Conservation (phyloP, 2,888 invertebrate genomes). For the Notodonta ziczac region DNA sequence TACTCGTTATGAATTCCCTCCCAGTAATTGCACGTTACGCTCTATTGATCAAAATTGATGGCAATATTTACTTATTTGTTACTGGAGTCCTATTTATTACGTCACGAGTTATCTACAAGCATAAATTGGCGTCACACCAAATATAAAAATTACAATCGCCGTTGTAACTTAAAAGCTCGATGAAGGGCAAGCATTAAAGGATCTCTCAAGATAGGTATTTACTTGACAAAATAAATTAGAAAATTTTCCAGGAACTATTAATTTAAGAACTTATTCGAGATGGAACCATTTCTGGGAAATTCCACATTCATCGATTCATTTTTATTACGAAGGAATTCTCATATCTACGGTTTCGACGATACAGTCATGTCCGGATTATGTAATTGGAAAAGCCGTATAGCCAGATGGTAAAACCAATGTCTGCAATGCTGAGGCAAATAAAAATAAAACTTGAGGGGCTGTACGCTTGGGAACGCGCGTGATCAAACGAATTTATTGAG, state of each 20-base stretch:
- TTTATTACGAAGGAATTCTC: constrained; percentile 12
- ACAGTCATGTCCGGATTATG: not conserved
- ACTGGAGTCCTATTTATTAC: not conserved
- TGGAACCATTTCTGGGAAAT: not conserved
- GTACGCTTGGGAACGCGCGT: constrained; percentile 38
- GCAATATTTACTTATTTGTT: not conserved
- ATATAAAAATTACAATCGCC: not conserved
- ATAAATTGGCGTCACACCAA: too few species aligned
- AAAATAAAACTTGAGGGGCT: constrained; percentile 28
- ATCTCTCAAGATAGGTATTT: too few species aligned
- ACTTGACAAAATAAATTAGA: too few species aligned
- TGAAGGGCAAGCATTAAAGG: not conserved
- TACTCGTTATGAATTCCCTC: constrained; percentile 49
- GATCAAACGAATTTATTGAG: constrained; percentile 43
- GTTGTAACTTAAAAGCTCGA: not conserved
- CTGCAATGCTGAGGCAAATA: constrained; percentile 15
- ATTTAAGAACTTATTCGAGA: not conserved
- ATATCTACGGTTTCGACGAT: constrained; percentile 9
- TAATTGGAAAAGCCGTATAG: not conserved
- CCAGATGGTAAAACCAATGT: not conserved
- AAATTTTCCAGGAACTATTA: too few species aligned
- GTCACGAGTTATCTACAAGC: too few species aligned
- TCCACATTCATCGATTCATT: not conserved
- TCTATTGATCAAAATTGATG: constrained; percentile 23
- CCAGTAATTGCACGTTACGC: constrained; percentile 42